Evolutionary conservation across 2,113 vertebrate genomes (phyloP).

Genomic region (Scortum barcoo): DNA sequence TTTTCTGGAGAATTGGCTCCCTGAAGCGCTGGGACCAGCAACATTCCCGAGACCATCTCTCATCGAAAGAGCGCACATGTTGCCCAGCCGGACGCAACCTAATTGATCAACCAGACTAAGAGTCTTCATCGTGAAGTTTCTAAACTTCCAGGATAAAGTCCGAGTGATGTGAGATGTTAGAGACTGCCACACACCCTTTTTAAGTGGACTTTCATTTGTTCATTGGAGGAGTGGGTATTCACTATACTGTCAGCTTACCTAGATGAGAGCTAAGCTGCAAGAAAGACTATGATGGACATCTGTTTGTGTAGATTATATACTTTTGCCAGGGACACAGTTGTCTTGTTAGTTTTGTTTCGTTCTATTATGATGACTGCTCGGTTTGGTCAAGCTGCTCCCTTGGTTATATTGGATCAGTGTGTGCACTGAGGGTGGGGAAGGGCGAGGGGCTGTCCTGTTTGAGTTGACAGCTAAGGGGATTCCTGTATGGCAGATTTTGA

Average conservation of each 20-base stretch:
- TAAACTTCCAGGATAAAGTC: conserved; percentile 8
- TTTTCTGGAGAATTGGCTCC: not conserved
- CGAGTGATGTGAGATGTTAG: not conserved
- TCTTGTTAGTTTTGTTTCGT: not conserved
- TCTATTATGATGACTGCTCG: not conserved
- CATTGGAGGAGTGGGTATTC: not conserved
- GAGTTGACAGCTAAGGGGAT: not conserved
- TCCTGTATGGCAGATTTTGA: not conserved
- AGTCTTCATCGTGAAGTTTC: conserved; percentile 10
- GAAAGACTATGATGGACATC: not conserved
- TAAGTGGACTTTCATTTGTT: not conserved
- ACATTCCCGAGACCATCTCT: not conserved
- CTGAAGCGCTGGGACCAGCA: not conserved
- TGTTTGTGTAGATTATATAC: not conserved
- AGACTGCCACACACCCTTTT: not conserved
- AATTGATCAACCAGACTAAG: not conserved
- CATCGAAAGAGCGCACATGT: not conserved
- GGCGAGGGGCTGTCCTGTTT: not conserved
- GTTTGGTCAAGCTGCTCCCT: conserved; percentile 5
- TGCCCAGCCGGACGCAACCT: not conserved
- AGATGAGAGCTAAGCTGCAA: not conserved
- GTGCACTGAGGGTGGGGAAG: not conserved
- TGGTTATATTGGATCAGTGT: not conserved
- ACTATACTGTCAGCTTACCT: not conserved
- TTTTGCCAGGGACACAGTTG: conserved; percentile 1